Evolutionary conservation across 2,113 vertebrate species (phyloP), one percentile per base, ranked within the genome.

Genomic region (Apteryx mantelli): DNA sequence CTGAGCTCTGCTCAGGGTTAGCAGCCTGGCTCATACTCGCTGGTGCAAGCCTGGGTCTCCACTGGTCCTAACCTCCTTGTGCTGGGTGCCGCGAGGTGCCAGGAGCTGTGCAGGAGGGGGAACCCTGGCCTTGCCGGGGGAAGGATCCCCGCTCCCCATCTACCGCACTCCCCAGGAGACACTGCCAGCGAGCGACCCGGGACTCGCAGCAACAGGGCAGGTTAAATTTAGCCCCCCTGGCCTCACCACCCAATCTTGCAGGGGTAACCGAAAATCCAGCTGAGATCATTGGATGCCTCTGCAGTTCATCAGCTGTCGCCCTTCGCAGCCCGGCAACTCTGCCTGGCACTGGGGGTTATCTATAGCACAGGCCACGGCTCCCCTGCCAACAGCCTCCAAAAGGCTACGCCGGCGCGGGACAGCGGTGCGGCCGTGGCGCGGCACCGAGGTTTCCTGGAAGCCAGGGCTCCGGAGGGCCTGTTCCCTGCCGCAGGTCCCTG

Each of bases 321-420:
- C 63, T 32, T 8, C 2, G 0, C 64, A 86, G 86, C 88, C 44
- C 11, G 0, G 58, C 77, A 91, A 75, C 93, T 92, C 89, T 82
- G 89, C 89, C 77, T 1, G 0, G 52, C 5, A 26, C 66, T 66
- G 88, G 61, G 79, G 56, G 73, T 96, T 96, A 97, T 97, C 92
- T 97, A 96, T 93, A 97, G 97, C 94, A 89, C 92, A 69, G 77
- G 56, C 46, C 1, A 0, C 2, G 3, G 38, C n/a, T 68, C 9
- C 1, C 1, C 3, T 25, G 30, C 8, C 3, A 0, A 25, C 68
- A 26, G 64, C 40, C 61, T 48, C 48, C 69, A 24, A 32, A 61
- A 9, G 64, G 53, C 38, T 26, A 8, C 0, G 0, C 36, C 0
- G 0, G 61, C 1, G 2, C 0, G 20, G 15, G n/a, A 71, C 5